Evolutionary conservation across 2,888 invertebrate species (phyloP), one percentile per base, ranked within the genome.

Genomic region (Epsilonema sp.): DNA sequence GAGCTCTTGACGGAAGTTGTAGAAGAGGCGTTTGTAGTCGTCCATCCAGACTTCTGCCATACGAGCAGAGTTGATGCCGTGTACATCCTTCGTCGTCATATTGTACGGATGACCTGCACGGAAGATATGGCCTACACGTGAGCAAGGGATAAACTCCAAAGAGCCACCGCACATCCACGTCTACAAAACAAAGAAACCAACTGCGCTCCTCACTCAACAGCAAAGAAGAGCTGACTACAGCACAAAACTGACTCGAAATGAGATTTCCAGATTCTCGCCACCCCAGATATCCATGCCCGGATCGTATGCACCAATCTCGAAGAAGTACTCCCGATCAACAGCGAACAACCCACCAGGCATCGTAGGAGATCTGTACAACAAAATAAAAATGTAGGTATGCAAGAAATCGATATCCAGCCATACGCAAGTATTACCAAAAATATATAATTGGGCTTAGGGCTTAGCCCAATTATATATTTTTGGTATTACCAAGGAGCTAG

Each of bases 291-390:
- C 85, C 92, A 94, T 92, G 54, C 80, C 84, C 56, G 83, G 80
- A 65, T 94, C 94, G 52, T 62, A 62, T 24, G 54, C 61, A n/a
- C 86, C 86, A 52, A 81, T 69, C 67, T 90, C 82, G 82, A 89
- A 94, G 71, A 89, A 94, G 70, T 85, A 94, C 46, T 79, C 75
- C 45, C 85, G 74, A 57, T 84, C 79, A 45, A 89, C 87, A 0
- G 90, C 94, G 70, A 94, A 87, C 49, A 94, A 67, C 0, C 92
- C 94, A 1, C 94, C 92, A n/a, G 92, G 90, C 92, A 92, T 94
- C 1, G 92, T 94, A 0, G 94, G 92, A 0, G 87, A 82, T 57
- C 74, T 70, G n/a, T n/a, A n/a, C n/a, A n/a, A n/a, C n/a, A n/a
- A n/a, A n/a, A n/a, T n/a, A n/a, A n/a, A n/a, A n/a, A n/a, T n/a